Conservation (phyloP, 2,888 invertebrate genomes). For the Tetranychus piercei region DNA sequence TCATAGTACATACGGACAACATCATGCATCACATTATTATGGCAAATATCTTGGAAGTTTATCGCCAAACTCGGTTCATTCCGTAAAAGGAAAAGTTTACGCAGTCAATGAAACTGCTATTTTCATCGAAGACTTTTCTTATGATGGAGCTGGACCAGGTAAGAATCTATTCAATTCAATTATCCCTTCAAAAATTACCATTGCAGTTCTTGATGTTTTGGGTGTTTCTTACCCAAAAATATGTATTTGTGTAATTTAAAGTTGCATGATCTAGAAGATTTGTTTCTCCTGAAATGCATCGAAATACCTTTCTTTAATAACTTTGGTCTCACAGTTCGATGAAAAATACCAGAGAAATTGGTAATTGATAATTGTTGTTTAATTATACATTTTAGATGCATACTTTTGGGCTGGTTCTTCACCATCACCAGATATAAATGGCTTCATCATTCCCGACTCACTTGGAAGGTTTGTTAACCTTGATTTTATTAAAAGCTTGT, state of each 20-base stretch:
- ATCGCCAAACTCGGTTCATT: slow-evolving; percentile 16
- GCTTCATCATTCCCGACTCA: slow-evolving; percentile 60
- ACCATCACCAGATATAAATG: slow-evolving; percentile 47
- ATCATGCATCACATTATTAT: slow-evolving; percentile 11
- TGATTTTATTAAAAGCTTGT: background rate
- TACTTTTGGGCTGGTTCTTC: slow-evolving; percentile 70
- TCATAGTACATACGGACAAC: background rate
- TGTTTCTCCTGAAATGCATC: too few relatives aligned
- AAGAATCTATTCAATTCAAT: slow-evolving; percentile 22
- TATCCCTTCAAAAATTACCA: background rate
- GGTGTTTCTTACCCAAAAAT: too few relatives aligned
- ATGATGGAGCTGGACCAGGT: slow-evolving; percentile 81
- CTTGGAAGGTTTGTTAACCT: slow-evolving; percentile 48
- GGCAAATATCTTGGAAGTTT: slow-evolving; percentile 20
- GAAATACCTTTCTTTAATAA: too few relatives aligned
- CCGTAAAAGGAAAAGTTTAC: slow-evolving; percentile 40
- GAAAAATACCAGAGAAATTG: background rate
- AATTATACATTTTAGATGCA: slow-evolving; percentile 44
- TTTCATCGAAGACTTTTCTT: slow-evolving; percentile 66
- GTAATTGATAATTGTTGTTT: background rate
- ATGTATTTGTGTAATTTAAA: too few relatives aligned
- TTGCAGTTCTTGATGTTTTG: background rate
- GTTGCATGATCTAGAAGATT: too few relatives aligned
- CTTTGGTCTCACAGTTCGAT: too few relatives aligned
- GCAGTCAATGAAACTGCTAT: slow-evolving; percentile 72